A percentile compares a stretch with the other conserved stretches of the same genome.
phyloP scores from a whole-genome alignment of 2,113 vertebrate species.

The Hymenochirus boettgeri region DNA sequence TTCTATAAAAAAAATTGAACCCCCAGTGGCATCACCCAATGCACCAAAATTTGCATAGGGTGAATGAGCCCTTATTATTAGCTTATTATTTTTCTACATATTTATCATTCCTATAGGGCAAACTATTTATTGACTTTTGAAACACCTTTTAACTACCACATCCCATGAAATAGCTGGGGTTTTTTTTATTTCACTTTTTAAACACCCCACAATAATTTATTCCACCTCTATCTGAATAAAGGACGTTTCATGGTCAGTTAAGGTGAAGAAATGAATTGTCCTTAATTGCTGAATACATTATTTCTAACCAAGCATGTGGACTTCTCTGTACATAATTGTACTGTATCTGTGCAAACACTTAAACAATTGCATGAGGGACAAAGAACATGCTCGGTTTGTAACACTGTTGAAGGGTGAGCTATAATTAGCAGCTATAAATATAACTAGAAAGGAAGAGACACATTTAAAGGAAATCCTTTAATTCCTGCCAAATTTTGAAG shows the following conservation, averaged over 20 bases:
- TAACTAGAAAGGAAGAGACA: conserved; percentile 9
- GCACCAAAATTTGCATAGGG: too few species aligned
- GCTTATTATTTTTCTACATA: too few species aligned
- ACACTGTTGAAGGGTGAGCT: neutral
- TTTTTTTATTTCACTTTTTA: too few species aligned
- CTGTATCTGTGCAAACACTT: conserved; percentile 24
- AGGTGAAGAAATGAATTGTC: neutral
- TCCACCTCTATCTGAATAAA: too few species aligned
- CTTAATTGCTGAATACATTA: neutral
- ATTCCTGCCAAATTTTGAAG: neutral
- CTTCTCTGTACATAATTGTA: neutral
- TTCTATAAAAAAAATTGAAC: too few species aligned
- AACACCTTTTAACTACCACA: too few species aligned
- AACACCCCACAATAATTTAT: too few species aligned
- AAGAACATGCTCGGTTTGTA: neutral
- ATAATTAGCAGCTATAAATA: conserved; percentile 6
- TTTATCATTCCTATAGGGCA: too few species aligned
- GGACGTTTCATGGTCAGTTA: neutral
- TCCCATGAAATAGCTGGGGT: too few species aligned
- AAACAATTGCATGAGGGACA: neutral
- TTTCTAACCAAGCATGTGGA: neutral
- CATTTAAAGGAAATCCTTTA: conserved; percentile 26
- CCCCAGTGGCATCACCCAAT: too few species aligned
- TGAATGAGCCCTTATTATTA: too few species aligned
- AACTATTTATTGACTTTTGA: too few species aligned